Base-by-base conservation (phyloP, 2,888 invertebrate species). In the Gryllus longicercus region DNA sequence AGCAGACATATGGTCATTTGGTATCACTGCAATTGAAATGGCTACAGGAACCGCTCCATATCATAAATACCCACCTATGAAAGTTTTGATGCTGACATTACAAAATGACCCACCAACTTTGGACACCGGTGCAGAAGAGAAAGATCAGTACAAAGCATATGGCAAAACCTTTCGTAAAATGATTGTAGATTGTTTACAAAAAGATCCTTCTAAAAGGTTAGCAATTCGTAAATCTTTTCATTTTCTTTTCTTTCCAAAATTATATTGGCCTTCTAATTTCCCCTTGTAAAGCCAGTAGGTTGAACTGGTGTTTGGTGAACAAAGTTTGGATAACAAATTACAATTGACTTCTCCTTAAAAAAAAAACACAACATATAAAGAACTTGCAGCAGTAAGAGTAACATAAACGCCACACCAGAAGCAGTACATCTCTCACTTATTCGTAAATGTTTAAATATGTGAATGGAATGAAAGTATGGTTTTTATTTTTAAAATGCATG, bases 1-100 rank as follows among this genome's bases (percentile, higher is more conserved):
- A 89, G 99, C 98, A 3, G 95, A 95, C 85, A 95, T 95, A 84
- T 95, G 97, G 97, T 93, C 96, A 84, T 93, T 98, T 86, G 97
- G 97, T 49, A 98, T 98, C 83, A 98, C 99, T 1, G 98, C 99
- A 0, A 98, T 99, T 84, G 99, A 99, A 89, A 94, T 99, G 93
- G 99, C 98, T 0, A 96, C 97, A 2, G 97, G 97, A 18, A 98
- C 98, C 0, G 99, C 99, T 0, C 99, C 99, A 0, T 99, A 99
- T 87, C 98, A 99, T 87, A 98, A 97, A 87, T 99, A 96, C 87
- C 98, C 99, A 51, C 98, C 99, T 1, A 98, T 99, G 98, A 99
- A 99, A 89, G 96, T 77, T 79, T 90, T 99, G 80, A 98, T 99
- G 98, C 88, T 99, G 83, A 99, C 99, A 0, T 89, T 99, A 81